Conservation (phyloP, 2,113 vertebrate species). For the Rafetus swinhoei region DNA sequence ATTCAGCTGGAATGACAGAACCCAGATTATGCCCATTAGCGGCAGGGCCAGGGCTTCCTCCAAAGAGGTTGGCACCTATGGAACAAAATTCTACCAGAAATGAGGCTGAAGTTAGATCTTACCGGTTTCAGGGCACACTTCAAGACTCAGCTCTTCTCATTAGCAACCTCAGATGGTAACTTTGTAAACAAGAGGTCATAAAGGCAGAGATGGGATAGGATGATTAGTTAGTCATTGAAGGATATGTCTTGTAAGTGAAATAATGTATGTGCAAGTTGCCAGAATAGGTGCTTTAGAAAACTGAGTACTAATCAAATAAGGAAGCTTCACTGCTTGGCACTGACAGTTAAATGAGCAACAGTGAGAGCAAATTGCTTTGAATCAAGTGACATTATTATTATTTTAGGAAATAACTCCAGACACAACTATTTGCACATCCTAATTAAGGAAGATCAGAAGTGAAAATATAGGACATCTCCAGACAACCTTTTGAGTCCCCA, state of each 20-base stretch:
- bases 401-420: slow-evolving; percentile 4
- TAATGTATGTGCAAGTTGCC: not conserved
- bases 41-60: not conserved
- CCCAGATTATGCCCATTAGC: not conserved
- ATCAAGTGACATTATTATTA: not conserved
- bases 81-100: not conserved
- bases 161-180: not conserved
- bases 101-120: not conserved
- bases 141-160: not conserved
- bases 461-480: not conserved
- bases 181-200: too few relatives aligned
- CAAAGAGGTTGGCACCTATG: not conserved
- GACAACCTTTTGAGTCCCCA: slow-evolving; percentile 2
- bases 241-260: not conserved
- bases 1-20: not conserved
- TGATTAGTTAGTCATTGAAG: too few relatives aligned
- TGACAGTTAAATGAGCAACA: not conserved
- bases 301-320: not conserved
- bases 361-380: not conserved
- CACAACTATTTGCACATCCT: not conserved
- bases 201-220: not conserved
- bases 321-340: not conserved
- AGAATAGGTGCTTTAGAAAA: not conserved
- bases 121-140: not conserved
- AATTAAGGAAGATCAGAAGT: slow-evolving; percentile 12